phyloP scores from a whole-genome alignment of 2,797 vertebrate species.

The Tragelaphus oryx region DNA sequence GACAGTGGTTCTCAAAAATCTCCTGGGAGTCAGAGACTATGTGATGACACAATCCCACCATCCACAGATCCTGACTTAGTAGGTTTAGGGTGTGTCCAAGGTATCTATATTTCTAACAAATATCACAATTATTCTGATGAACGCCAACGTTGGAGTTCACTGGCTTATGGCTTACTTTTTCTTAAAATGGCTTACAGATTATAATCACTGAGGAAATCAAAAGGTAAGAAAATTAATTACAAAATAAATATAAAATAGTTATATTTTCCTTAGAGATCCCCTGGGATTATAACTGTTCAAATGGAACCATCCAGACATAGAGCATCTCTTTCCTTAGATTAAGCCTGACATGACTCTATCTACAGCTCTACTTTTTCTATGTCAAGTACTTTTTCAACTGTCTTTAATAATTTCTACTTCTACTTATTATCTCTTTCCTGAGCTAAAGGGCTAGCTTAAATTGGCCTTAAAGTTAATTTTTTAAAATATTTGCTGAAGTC shows the following conservation, averaged over 20 bases:
- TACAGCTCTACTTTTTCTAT: not conserved
- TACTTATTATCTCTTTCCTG: not conserved
- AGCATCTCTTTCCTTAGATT: not conserved
- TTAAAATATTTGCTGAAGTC: not conserved
- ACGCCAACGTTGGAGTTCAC: not conserved
- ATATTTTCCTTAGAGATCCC: not conserved
- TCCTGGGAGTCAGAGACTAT: not conserved
- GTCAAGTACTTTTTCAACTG: not conserved
- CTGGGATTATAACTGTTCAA: not conserved
- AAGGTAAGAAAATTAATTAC: slow-evolving; percentile 39
- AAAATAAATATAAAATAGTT: not conserved
- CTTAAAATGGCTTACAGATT: not conserved
- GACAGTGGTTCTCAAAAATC: not conserved
- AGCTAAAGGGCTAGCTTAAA: not conserved
- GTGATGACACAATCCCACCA: not conserved
- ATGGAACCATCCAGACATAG: not conserved
- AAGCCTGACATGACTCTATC: not conserved
- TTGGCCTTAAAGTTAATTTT: not conserved
- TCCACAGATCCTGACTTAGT: not conserved
- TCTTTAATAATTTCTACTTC: not conserved
- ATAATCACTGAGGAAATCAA: not conserved
- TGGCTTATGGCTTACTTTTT: not conserved
- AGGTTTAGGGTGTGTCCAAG: not conserved
- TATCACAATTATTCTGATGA: not conserved
- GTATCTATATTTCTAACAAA: not conserved